Evolutionary conservation across 2,797 vertebrate species (phyloP), one percentile per base, ranked within the genome.

Genomic region (Acomys russatus): DNA sequence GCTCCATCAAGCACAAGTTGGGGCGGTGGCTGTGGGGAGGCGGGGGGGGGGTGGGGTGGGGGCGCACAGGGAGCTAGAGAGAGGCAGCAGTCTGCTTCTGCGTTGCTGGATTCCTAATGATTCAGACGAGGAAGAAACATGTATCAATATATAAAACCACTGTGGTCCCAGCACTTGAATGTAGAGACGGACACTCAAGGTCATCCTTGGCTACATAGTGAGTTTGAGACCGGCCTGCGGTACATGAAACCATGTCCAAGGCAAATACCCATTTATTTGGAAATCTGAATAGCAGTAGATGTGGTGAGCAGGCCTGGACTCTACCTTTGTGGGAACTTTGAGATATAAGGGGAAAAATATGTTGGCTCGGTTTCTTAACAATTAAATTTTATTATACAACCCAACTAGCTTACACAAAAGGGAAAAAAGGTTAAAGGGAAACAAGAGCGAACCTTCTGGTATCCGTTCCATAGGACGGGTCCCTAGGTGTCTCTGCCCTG

Each of bases 81-180:
- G 64, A 73, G 14, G 28, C 56, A 12, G 33, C 38, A 38, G 35
- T 17, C 80, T 49, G 56, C 63, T 90, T 68, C 79, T 90, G 30
- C 49, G 54, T 86, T 12, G 59, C 18, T 44, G 51, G 64, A 38
- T 78, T 91, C 44, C 77, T 71, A 44, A 51, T 51, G 9, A 1
- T n/a, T 77, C 76, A n/a, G 49, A 89, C 23, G 30, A 77, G 38
- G 35, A 30, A 85, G 64, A 85, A 68, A 51, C 64, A 70, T 70
- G 83, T 86, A 86, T 86, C 54, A 44, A 44, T 86, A 88, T 74
- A 59, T 88, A 38, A 87, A 88, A 56, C 68, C 70, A 59, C 38
- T 78, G 74, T 89, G 78, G 66, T 90, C 74, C 88, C 8, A 23
- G 74, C 44, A 28, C 61, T 78, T 66, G 74, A 54, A 49, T 44